Percentiles rank a stretch among this genome's conserved stretches.
Conservation (phyloP, 2,797 vertebrate genomes). For the Pelobates cultripes region DNA sequence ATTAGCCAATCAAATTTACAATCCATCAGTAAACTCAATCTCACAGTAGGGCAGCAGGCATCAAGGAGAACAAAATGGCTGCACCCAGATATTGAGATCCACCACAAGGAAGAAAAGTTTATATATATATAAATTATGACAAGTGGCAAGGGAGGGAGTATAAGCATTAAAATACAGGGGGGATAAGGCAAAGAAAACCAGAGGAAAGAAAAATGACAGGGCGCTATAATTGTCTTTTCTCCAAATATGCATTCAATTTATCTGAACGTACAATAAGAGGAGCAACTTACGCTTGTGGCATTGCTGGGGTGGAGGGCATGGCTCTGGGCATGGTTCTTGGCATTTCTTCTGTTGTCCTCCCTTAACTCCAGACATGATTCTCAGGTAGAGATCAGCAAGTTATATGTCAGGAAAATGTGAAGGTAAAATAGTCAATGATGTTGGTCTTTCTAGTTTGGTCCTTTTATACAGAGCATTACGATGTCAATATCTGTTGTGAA, state of each 20-base stretch:
- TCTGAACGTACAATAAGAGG: not conserved
- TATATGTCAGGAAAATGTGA: not conserved
- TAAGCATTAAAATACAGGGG: too few relatives aligned
- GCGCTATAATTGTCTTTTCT: not conserved
- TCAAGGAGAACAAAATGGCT: too few relatives aligned
- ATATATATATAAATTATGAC: too few relatives aligned
- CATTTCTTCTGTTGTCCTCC: constrained; percentile 12
- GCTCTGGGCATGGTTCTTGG: not conserved
- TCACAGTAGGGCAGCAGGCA: too few relatives aligned
- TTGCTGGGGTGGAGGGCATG: constrained; percentile 13
- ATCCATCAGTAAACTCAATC: too few relatives aligned
- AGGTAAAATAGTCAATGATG: not conserved
- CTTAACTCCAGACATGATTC: constrained; percentile 8
- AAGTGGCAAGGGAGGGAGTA: too few relatives aligned
- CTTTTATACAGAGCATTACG: not conserved
- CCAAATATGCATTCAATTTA: not conserved
- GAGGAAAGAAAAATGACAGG: too few relatives aligned
- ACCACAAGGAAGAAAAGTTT: too few relatives aligned
- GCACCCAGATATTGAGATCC: too few relatives aligned
- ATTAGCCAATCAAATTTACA: too few relatives aligned
- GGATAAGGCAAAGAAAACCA: too few relatives aligned
- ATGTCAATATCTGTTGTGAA: not conserved
- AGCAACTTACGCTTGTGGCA: not conserved
- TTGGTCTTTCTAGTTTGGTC: not conserved
- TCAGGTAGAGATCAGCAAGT: not conserved